phyloP scores from a whole-genome alignment of 2,888 invertebrate genomes.

The Plemyria rubiginata region DNA sequence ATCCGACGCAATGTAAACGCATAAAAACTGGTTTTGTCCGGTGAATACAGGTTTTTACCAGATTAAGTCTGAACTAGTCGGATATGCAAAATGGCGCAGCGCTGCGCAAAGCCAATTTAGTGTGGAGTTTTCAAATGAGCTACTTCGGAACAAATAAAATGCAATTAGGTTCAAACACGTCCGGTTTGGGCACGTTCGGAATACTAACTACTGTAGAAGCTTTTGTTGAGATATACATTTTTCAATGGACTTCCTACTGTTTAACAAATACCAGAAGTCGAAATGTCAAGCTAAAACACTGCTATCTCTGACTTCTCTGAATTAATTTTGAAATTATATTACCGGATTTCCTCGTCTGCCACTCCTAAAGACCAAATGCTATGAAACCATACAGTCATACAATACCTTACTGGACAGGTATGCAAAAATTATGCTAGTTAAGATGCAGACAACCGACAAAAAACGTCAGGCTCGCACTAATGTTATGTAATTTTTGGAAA shows the following conservation, averaged over 20 bases:
- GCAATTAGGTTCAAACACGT: neutral
- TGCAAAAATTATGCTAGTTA: too few relatives aligned
- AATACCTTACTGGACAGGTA: too few relatives aligned
- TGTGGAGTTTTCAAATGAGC: conserved; percentile 18
- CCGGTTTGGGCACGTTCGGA: neutral
- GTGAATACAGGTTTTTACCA: conserved; percentile 73
- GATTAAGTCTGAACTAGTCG: conserved; percentile 60
- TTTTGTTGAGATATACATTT: neutral
- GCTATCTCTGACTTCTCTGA: too few relatives aligned
- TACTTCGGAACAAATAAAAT: conserved; percentile 12
- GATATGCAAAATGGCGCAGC: conserved; percentile 68
- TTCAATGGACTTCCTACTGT: neutral
- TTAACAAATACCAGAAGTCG: too few relatives aligned
- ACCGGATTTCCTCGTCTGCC: too few relatives aligned
- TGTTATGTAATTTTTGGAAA: too few relatives aligned
- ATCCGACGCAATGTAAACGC: conserved; percentile 51
- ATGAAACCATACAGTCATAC: too few relatives aligned
- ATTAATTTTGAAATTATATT: too few relatives aligned
- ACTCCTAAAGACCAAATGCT: too few relatives aligned
- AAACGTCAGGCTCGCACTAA: too few relatives aligned
- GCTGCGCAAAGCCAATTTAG: conserved; percentile 49
- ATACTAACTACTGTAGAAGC: neutral
- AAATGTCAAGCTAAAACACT: too few relatives aligned
- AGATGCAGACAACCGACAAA: too few relatives aligned
- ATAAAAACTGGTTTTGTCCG: conserved; percentile 54